Conservation (phyloP, 2,113 vertebrate genomes). For the Clinocottus analis region DNA sequence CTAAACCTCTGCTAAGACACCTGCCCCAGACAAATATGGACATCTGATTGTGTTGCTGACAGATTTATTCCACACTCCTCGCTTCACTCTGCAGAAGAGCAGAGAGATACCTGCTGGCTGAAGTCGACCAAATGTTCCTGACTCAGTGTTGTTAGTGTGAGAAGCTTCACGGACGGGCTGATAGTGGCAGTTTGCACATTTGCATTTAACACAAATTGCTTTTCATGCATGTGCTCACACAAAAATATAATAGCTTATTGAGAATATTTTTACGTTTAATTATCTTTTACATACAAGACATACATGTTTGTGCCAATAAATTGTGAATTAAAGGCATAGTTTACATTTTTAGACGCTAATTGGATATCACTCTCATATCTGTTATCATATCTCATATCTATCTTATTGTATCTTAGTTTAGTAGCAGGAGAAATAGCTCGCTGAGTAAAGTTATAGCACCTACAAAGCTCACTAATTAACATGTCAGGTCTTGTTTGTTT, state of each 20-base stretch:
- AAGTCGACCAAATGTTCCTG: slow-evolving; percentile 40
- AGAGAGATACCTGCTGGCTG: slow-evolving; percentile 23
- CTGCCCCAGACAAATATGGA: slow-evolving; percentile 11
- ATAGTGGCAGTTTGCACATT: slow-evolving; percentile 14
- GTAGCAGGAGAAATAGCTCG: not conserved
- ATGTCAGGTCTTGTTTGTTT: too few species aligned
- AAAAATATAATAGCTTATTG: not conserved
- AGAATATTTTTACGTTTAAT: not conserved
- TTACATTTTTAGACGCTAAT: not conserved
- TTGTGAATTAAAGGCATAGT: not conserved
- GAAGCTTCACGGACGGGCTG: slow-evolving; percentile 40
- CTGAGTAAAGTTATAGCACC: not conserved
- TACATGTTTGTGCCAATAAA: not conserved
- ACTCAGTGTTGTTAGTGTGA: slow-evolving; percentile 37
- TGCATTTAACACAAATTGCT: not conserved
- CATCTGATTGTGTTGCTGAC: slow-evolving; percentile 18
- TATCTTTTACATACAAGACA: not conserved
- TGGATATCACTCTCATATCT: not conserved
- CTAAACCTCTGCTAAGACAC: not conserved
- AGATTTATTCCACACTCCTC: slow-evolving; percentile 2
- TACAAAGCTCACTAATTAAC: too few species aligned
- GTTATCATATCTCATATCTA: not conserved
- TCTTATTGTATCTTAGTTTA: not conserved
- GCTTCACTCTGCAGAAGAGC: slow-evolving; percentile 18
- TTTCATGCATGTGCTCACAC: not conserved